A percentile compares a stretch with the other conserved stretches of the same genome.
Conservation (phyloP, 2,113 vertebrate species). For the Meles meles region DNA sequence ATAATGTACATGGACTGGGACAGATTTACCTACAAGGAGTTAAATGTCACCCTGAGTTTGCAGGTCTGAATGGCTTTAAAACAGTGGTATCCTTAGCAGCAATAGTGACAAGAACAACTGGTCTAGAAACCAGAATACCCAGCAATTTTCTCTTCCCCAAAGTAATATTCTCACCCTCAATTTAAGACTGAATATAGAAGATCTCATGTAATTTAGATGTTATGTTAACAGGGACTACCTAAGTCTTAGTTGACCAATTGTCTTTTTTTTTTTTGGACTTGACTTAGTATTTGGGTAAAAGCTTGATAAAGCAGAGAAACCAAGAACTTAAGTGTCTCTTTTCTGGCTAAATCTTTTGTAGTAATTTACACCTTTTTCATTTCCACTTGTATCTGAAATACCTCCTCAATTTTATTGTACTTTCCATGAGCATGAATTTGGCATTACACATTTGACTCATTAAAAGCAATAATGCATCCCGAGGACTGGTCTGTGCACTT, state of each 20-base stretch:
- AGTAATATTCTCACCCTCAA: neutral
- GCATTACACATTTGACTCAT: neutral
- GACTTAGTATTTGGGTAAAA: slow-evolving; percentile 16
- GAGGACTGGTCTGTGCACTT: neutral
- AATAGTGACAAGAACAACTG: neutral
- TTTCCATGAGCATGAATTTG: neutral
- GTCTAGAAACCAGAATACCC: neutral
- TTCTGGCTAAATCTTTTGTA: slow-evolving; percentile 6
- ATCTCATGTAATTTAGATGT: slow-evolving; percentile 3
- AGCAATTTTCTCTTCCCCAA: neutral
- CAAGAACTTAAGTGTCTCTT: slow-evolving; percentile 43
- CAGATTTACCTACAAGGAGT: neutral
- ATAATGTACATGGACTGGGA: neutral
- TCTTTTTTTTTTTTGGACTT: neutral
- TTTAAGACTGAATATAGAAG: neutral
- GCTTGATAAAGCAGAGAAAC: neutral
- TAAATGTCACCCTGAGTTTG: neutral
- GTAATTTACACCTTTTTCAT: slow-evolving; percentile 38
- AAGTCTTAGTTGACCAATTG: slow-evolving; percentile 6
- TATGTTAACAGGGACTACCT: neutral
- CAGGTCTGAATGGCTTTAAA: too few species aligned
- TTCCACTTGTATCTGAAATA: slow-evolving; percentile 48
- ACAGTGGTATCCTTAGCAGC: neutral
- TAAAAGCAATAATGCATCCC: neutral
- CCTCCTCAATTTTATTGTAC: neutral